phyloP scores from a whole-genome alignment of 2,888 invertebrate genomes.

The Dexiosoma caninum region DNA sequence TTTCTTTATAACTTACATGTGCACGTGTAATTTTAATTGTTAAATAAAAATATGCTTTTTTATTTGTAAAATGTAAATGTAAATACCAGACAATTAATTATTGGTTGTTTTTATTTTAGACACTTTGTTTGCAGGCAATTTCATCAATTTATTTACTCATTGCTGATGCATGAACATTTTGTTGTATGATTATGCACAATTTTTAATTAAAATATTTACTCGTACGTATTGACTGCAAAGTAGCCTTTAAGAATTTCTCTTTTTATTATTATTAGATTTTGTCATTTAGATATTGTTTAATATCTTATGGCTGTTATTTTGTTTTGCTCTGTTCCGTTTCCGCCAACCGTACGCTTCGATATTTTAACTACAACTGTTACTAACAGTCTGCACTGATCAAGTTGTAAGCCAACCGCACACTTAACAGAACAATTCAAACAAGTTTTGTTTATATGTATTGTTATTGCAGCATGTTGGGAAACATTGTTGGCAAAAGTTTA shows the following conservation, averaged over 20 bases:
- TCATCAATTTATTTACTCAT: slow-evolving; percentile 29
- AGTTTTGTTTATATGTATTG: background rate
- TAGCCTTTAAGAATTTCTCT: background rate
- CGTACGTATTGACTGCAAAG: background rate
- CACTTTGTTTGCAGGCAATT: slow-evolving; percentile 24
- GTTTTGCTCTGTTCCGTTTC: slow-evolving; percentile 50
- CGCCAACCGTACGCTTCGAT: slow-evolving; percentile 64
- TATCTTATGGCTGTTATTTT: background rate
- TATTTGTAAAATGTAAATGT: background rate
- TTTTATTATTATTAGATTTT: background rate
- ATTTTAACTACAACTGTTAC: slow-evolving; percentile 64
- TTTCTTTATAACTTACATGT: slow-evolving; percentile 3
- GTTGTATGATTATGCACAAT: slow-evolving; percentile 19
- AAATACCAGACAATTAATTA: slow-evolving; percentile 36
- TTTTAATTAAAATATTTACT: slow-evolving; percentile 18
- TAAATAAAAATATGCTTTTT: slow-evolving; percentile 1
- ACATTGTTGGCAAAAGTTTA: background rate
- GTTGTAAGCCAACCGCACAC: slow-evolving; percentile 53
- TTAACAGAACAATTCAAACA: slow-evolving; percentile 6
- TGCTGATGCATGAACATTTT: slow-evolving; percentile 23
- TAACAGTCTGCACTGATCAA: slow-evolving; percentile 36
- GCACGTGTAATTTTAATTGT: slow-evolving; percentile 28
- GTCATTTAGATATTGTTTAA: background rate
- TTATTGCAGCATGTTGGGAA: background rate
- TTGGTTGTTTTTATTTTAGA: slow-evolving; percentile 16